These are phyloP conservation scores for Drosophila lutescens DNA, from an alignment of 2,888 invertebrate genomes.

Conservation along the genomic window DNA sequence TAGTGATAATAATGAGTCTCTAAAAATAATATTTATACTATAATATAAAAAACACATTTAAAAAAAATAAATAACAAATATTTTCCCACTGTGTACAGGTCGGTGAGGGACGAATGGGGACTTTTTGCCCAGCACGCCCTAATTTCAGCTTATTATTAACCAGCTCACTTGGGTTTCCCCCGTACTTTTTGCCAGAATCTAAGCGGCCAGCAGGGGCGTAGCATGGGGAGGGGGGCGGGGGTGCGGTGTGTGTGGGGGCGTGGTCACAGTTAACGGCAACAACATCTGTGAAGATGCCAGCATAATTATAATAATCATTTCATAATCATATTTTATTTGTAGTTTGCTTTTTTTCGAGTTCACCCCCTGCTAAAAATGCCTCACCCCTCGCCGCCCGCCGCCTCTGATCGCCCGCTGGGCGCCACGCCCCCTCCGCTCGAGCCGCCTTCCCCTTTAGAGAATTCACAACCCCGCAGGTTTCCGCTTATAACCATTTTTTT, in stretches of 20 bases:
- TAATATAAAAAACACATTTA: not conserved
- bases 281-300: constrained; percentile 81
- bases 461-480: constrained; percentile 55
- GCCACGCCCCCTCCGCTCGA: constrained; percentile 24
- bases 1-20: no score
- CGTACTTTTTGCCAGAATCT: constrained; percentile 7
- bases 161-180: constrained; percentile 60
- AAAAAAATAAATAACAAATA: not conserved
- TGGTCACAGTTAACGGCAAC: constrained; percentile 76
- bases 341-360: constrained; percentile 60
- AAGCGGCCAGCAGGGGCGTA: constrained; percentile 1
- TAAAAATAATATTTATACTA: no score
- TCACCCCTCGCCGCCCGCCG: constrained; percentile 38
- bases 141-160: constrained; percentile 78
- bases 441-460: constrained; percentile 12
- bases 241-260: constrained; percentile 42
- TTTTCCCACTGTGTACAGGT: constrained; percentile 5
- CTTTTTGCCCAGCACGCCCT: constrained; percentile 65
- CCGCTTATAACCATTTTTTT: constrained; percentile 28
- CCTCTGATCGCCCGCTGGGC: constrained; percentile 49
- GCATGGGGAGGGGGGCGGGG: constrained; percentile 2
- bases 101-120: not conserved
- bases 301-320: constrained; percentile 83
- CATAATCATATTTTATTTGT: constrained; percentile 80
- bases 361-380: constrained; percentile 35